Percentiles rank a stretch among this genome's conserved stretches.
Evolutionary conservation across 2,797 vertebrate species (phyloP).

Genomic region (Emydoidea blandingii): DNA sequence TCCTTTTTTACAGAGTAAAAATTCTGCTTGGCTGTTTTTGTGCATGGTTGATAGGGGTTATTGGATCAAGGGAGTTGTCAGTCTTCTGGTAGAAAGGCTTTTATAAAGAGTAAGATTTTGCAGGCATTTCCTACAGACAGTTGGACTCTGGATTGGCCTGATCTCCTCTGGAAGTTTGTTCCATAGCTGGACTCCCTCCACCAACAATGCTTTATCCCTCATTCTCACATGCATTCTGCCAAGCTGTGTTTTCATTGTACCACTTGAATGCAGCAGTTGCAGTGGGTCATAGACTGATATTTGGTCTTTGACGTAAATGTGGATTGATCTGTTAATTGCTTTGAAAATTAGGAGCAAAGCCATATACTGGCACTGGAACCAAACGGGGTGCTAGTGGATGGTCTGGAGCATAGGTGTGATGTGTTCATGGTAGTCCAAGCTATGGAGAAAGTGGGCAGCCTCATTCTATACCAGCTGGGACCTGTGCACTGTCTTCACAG

Average conservation of each 20-base stretch:
- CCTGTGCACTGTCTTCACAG: background rate
- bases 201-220: background rate
- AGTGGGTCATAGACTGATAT: accelerated
- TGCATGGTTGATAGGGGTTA: background rate
- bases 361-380: background rate
- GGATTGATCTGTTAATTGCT: background rate
- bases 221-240: background rate
- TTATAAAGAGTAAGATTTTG: background rate
- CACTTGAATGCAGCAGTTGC: background rate
- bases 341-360: background rate
- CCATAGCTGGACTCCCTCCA: background rate
- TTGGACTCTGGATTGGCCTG: background rate
- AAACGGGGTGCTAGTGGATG: background rate
- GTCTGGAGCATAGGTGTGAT: background rate
- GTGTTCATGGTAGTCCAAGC: background rate
- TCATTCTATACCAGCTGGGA: background rate
- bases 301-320: background rate
- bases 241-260: background rate
- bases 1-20: background rate
- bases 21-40: background rate
- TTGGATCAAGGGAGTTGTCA: background rate
- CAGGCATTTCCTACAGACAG: background rate
- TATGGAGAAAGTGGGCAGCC: background rate
- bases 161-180: background rate
- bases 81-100: background rate